Percentiles rank a stretch among this genome's conserved stretches.
phyloP scores from a whole-genome alignment of 2,113 vertebrate genomes.

The Pterocles orientalis region DNA sequence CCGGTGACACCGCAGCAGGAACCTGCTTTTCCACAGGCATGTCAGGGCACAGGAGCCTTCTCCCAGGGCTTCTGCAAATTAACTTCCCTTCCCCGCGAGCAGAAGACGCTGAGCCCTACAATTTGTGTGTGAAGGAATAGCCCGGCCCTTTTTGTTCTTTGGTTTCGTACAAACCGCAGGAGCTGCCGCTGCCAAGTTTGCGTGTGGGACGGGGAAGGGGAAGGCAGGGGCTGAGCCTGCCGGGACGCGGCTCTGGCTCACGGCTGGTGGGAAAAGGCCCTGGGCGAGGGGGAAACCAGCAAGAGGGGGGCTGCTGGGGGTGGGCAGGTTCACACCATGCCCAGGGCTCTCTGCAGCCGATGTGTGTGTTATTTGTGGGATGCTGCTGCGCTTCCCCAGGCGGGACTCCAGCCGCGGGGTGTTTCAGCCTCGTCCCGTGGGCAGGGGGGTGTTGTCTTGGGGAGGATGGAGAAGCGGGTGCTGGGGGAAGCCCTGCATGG shows the following conservation, averaged over 20 bases:
- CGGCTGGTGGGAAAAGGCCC: neutral
- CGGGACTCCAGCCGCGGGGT: neutral
- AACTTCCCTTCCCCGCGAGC: neutral
- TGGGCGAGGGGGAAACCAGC: neutral
- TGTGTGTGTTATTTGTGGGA: rapidly evolving
- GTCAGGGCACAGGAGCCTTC: neutral
- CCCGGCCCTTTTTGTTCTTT: neutral
- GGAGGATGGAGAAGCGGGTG: neutral
- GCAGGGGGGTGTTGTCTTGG: neutral
- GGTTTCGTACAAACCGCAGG: neutral
- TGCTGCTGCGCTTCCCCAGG: neutral
- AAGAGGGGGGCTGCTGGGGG: neutral
- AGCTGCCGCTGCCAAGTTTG: neutral
- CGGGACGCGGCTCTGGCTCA: neutral
- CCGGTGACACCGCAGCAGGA: neutral
- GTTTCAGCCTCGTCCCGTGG: neutral
- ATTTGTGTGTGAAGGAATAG: neutral
- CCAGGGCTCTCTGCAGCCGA: neutral
- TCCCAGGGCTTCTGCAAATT: neutral
- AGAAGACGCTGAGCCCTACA: neutral
- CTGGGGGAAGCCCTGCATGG: rapidly evolving
- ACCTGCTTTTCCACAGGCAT: conserved; percentile 44
- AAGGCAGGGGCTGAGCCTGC: neutral
- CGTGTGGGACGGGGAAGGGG: neutral
- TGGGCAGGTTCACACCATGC: neutral